These are phyloP conservation scores for Caranx ignobilis DNA, from an alignment of 2,113 vertebrate genomes.

Conservation along the genomic window DNA sequence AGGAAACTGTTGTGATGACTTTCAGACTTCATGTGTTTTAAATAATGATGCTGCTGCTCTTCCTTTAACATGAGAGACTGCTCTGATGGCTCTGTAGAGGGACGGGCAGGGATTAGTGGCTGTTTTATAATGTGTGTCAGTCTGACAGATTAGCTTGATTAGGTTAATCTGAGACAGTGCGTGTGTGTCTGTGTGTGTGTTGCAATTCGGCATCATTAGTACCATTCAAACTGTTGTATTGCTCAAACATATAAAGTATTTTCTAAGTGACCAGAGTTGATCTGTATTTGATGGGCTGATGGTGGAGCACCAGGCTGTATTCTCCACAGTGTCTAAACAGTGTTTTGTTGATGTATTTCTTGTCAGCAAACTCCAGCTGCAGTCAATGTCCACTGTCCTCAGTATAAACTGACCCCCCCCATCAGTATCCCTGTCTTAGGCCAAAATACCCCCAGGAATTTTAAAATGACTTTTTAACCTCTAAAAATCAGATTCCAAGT, in stretches of 20 bases:
- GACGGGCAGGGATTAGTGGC: constrained; percentile 53
- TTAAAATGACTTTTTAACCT: constrained; percentile 16
- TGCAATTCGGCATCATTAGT: constrained; percentile 5
- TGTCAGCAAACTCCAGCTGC: constrained; percentile 34
- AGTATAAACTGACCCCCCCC: constrained; percentile 6
- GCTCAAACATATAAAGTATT: background rate
- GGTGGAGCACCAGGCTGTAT: constrained; percentile 15
- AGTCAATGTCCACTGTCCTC: constrained; percentile 1
- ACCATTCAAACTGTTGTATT: background rate
- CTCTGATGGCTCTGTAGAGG: constrained; percentile 47
- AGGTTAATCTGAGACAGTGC: constrained; percentile 51
- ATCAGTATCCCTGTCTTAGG: constrained; percentile 16
- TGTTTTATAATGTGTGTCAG: constrained; percentile 70
- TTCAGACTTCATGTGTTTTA: background rate
- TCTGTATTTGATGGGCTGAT: background rate
- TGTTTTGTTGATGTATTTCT: constrained; percentile 23
- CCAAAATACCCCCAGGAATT: background rate
- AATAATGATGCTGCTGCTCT: constrained; percentile 8
- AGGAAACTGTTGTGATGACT: constrained; percentile 1
- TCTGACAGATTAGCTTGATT: constrained; percentile 69
- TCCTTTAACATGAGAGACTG: constrained; percentile 40
- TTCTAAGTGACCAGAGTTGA: constrained; percentile 14
- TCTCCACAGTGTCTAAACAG: constrained; percentile 28
- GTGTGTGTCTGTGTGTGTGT: constrained; percentile 17
- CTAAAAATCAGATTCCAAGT: constrained; percentile 3